Conservation (phyloP, 2,797 vertebrate genomes). For the Enteromius afrohamiltoni region DNA sequence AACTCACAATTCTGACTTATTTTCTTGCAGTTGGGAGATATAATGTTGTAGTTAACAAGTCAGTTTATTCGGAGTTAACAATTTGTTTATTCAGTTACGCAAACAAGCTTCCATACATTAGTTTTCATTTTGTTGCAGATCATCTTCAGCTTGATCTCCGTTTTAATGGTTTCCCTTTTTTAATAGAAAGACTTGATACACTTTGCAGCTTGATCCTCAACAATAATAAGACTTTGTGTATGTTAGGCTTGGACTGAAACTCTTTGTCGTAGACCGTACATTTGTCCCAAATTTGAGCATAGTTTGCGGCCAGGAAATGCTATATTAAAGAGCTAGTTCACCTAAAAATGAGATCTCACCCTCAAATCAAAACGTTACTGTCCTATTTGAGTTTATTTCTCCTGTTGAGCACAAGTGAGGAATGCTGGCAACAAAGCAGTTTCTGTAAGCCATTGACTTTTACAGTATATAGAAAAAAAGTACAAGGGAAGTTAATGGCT, state of each 20-base stretch:
- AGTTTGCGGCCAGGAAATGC: neutral
- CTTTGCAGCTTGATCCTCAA: neutral
- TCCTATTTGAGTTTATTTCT: neutral
- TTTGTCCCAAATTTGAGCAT: neutral
- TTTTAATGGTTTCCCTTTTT: neutral
- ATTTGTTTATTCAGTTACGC: too few species aligned
- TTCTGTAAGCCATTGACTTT: neutral
- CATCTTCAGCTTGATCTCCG: neutral
- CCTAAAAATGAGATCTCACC: neutral
- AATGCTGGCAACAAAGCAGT: neutral
- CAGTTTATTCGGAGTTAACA: too few species aligned
- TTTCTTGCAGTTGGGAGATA: too few species aligned
- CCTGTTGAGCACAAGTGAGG: neutral
- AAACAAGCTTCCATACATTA: too few species aligned
- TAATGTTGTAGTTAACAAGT: too few species aligned
- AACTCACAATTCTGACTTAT: too few species aligned
- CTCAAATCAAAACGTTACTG: neutral
- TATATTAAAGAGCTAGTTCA: neutral
- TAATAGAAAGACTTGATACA: neutral
- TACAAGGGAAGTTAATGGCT: neutral
- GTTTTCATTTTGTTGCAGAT: neutral
- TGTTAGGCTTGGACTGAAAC: neutral
- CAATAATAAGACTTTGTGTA: neutral
- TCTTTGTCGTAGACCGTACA: neutral
- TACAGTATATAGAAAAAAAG: neutral